These are phyloP conservation scores for Dinocampus coccinellae DNA, from an alignment of 2,888 invertebrate genomes.

Conservation along the genomic window DNA sequence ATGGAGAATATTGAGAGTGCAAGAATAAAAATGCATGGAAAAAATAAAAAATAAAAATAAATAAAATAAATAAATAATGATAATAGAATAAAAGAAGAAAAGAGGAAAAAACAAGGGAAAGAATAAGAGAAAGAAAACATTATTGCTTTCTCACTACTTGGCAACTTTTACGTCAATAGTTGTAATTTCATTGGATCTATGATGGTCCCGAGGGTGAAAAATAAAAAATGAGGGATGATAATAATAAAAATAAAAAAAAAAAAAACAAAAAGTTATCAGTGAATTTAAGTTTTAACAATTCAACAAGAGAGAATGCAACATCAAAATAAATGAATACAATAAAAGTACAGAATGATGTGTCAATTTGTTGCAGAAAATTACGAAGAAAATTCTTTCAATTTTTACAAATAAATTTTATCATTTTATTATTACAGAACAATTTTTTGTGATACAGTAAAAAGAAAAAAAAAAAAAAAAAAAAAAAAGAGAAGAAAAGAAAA, in stretches of 20 bases:
- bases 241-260: too few relatives aligned
- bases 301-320: not conserved
- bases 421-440: not conserved
- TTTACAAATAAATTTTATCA: not conserved
- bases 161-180: not conserved
- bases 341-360: not conserved
- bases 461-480: too few relatives aligned
- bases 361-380: not conserved
- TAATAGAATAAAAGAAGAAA: too few relatives aligned
- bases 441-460: not conserved
- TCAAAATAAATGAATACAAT: not conserved
- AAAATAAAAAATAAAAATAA: too few relatives aligned
- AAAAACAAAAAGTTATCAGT: not conserved
- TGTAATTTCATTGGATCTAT: not conserved
- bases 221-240: too few relatives aligned
- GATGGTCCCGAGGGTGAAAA: not conserved
- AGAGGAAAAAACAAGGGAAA: not conserved
- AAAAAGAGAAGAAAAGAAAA: too few relatives aligned
- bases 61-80: too few relatives aligned
- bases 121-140: not conserved
- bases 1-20: too few relatives aligned
- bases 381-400: not conserved
- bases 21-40: too few relatives aligned
- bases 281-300: not conserved
- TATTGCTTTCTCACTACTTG: not conserved